Conservation (phyloP, 1,140 invertebrate genomes). For the Danaus plexippus region DNA sequence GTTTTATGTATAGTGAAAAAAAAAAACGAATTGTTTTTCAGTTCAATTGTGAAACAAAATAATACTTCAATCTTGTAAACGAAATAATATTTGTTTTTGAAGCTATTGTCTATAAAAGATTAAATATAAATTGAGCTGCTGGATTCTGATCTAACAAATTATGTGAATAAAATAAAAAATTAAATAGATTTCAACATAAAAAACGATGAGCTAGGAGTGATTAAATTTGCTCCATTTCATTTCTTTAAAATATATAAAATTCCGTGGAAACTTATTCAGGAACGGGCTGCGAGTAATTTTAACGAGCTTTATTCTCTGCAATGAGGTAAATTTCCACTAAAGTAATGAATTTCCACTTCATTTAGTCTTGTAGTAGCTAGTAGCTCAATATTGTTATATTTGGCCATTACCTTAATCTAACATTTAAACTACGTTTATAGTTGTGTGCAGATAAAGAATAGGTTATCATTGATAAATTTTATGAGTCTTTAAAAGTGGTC, state of each 20-base stretch:
- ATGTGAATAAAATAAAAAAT: constrained; percentile 59
- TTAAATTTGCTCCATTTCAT: constrained; percentile 35
- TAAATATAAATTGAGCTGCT: constrained; percentile 5
- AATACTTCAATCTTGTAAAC: constrained; percentile 1
- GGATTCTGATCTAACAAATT: constrained; percentile 33
- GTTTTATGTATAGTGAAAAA: constrained; percentile 7
- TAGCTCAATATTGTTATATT: too few species aligned
- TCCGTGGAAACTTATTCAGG: constrained; percentile 35
- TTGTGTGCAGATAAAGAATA: too few species aligned
- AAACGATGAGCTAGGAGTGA: constrained; percentile 50
- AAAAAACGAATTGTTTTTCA: constrained; percentile 1
- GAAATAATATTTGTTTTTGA: not conserved
- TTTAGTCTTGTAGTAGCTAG: constrained; percentile 17
- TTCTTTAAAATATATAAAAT: constrained; percentile 15
- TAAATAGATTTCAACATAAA: constrained; percentile 52
- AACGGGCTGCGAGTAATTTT: constrained; percentile 54
- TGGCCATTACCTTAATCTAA: too few species aligned
- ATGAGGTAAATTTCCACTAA: constrained; percentile 41
- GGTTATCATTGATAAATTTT: too few species aligned
- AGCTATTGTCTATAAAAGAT: constrained; percentile 1
- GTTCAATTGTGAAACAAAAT: not conserved
- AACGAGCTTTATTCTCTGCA: constrained; percentile 55
- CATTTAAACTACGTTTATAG: too few species aligned
- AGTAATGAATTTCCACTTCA: constrained; percentile 58
- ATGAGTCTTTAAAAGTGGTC: constrained; percentile 13